Evolutionary conservation across 2,888 invertebrate genomes (phyloP).

Genomic region (Teleiodes luculella): DNA sequence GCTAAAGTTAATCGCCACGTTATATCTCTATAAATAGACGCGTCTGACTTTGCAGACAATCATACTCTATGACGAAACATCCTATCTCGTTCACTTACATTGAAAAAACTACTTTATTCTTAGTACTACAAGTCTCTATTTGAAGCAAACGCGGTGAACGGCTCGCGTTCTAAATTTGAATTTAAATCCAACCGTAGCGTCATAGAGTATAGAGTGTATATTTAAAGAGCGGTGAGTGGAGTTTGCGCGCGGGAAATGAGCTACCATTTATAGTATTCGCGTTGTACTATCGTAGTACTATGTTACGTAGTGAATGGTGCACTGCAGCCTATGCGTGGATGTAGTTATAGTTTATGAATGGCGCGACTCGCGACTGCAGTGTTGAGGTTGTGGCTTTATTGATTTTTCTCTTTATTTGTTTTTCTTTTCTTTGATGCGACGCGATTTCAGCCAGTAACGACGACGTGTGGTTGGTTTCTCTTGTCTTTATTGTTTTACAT

Average conservation of each 20-base stretch:
- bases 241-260: slow-evolving; percentile 63
- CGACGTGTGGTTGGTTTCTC: slow-evolving; percentile 7
- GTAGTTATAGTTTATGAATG: slow-evolving; percentile 60
- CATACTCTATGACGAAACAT: slow-evolving; percentile 39
- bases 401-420: slow-evolving; percentile 41
- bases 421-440: slow-evolving; percentile 27
- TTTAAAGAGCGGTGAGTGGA: slow-evolving; percentile 38
- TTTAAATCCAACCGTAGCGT: neutral
- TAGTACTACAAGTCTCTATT: neutral
- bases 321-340: slow-evolving; percentile 29
- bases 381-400: slow-evolving; percentile 52
- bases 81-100: slow-evolving; percentile 23
- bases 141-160: neutral
- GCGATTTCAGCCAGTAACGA: slow-evolving; percentile 1
- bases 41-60: slow-evolving; percentile 68
- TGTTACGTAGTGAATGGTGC: slow-evolving; percentile 36
- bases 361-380: slow-evolving; percentile 47
- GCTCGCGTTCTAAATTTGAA: neutral
- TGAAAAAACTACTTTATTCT: slow-evolving; percentile 32
- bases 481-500: slow-evolving; percentile 8
- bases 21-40: slow-evolving; percentile 64
- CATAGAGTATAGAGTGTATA: slow-evolving; percentile 26
- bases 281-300: slow-evolving; percentile 67
- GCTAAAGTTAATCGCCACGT: slow-evolving; percentile 53
- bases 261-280: slow-evolving; percentile 71